Evolutionary conservation across 2,888 invertebrate species (phyloP), one percentile per base, ranked within the genome.

Genomic region (Folsomia manolachei): DNA sequence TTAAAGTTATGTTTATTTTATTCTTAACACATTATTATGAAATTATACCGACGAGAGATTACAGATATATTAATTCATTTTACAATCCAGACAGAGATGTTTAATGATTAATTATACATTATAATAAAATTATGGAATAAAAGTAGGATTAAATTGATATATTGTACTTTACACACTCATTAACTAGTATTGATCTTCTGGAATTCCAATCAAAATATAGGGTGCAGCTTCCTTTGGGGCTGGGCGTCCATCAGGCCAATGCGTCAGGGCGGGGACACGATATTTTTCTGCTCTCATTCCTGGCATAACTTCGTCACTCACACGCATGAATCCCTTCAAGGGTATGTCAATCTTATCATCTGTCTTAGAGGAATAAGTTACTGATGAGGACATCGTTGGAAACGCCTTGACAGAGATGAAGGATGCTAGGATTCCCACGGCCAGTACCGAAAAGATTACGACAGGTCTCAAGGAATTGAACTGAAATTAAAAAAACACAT

Each of bases 261-360:
- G 14, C 11, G 11, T 26, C 4, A 65, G n/a, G 11, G 65, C 14
- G 7, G 19, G 25, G 19, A 65, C 65, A 7, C n/a, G 27, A 27
- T 65, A 65, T 27, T 65, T 65, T 27, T 65, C 25, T 7, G 18
- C 25, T 19, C 39, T 7, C 27, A 65, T 27, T 27, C 65, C 65
- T 26, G 65, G 65, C 23, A 39, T 25, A n/a, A 65, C 65, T 27
- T 65, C 65, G 21, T 65, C 65, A 21, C 65, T 65, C 2, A 65
- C 65, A n/a, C 23, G 27, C 27, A 65, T 65, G 65, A 39, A 65
- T 7, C 27, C 27, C 19, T 65, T 65, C 23, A 65, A 19, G 25
- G 65, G 27, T 2, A 65, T 19, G 65, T 65, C 65, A 11, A 65
- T 65, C 39, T 27, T 39, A 21, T 65, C n/a, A n/a, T n/a, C n/a